Evolutionary conservation across 2,113 vertebrate species (phyloP).

Genomic region (Gymnobelideus leadbeateri): DNA sequence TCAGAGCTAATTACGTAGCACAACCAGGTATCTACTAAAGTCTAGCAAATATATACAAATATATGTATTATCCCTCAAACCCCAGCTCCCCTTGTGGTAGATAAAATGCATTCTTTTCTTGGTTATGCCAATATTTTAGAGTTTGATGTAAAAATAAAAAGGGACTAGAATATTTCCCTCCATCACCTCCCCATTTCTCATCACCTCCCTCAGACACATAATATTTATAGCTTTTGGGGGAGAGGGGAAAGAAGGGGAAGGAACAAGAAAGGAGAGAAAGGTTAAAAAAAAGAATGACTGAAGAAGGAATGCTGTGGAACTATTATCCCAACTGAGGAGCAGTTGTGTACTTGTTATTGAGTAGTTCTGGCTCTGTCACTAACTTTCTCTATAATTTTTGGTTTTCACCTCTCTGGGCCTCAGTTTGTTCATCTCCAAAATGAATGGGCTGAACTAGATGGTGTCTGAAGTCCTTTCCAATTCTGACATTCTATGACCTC

Average conservation of each 20-base stretch:
- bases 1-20: not conserved
- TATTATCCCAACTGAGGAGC: not conserved
- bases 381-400: not conserved
- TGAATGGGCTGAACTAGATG: not conserved
- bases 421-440: not conserved
- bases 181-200: not conserved
- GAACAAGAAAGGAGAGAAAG: not conserved
- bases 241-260: not conserved
- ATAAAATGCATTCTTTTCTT: not conserved
- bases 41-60: not conserved
- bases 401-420: not conserved
- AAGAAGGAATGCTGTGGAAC: not conserved
- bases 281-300: not conserved
- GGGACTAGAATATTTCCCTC: not conserved
- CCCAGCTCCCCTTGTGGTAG: not conserved
- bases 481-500: not conserved
- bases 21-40: not conserved
- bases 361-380: not conserved
- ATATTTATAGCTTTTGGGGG: not conserved
- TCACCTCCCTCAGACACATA: not conserved
- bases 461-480: not conserved
- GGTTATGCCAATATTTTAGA: not conserved
- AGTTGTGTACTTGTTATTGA: not conserved
- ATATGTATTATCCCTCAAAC: not conserved
- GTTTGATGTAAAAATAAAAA: not conserved